Conservation (phyloP, 2,888 invertebrate genomes). For the Harpagoxenus sublaevis region DNA sequence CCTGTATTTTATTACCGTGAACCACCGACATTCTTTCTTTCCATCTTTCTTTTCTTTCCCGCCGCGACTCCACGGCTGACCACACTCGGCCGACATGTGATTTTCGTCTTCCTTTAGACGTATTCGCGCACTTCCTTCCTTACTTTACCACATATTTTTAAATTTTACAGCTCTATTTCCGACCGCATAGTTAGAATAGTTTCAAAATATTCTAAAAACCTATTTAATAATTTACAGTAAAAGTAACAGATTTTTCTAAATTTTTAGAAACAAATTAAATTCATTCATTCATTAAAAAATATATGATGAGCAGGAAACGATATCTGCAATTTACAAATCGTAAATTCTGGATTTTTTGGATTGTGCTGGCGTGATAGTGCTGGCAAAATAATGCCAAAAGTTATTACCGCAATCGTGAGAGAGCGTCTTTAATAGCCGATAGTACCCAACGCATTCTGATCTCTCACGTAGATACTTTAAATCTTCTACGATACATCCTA, state of each 20-base stretch:
- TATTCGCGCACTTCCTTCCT: not conserved
- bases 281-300: not conserved
- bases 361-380: not conserved
- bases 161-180: not conserved
- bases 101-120: conserved; percentile 53
- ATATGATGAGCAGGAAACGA: not conserved
- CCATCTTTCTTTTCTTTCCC: conserved; percentile 62
- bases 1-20: conserved; percentile 75
- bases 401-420: conserved; percentile 13
- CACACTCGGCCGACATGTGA: conserved; percentile 63
- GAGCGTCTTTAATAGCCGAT: conserved; percentile 27
- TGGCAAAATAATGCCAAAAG: not conserved
- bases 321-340: not conserved
- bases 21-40: conserved; percentile 73
- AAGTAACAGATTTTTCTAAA: not conserved
- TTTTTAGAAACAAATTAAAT: not conserved
- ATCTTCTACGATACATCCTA: conserved; percentile 22
- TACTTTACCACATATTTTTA: not conserved
- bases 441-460: conserved; percentile 28
- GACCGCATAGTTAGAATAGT: not conserved
- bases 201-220: not conserved
- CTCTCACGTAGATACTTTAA: conserved; percentile 28
- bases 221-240: not conserved
- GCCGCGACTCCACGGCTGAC: conserved; percentile 41
- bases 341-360: not conserved